phyloP scores from a whole-genome alignment of 2,113 vertebrate genomes.

The Melanerpes formicivorus region DNA sequence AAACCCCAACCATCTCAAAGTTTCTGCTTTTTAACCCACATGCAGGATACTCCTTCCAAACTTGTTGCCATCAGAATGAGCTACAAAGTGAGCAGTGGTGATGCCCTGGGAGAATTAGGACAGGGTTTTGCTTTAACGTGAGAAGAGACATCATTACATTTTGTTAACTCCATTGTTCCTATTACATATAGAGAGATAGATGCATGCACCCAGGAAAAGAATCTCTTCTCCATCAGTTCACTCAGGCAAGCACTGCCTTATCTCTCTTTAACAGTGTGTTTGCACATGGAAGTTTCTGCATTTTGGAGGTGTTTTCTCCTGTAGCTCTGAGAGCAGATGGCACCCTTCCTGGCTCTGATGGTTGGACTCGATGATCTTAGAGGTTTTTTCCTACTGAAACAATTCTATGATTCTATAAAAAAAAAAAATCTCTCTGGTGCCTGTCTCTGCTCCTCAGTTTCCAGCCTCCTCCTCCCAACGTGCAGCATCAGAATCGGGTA shows the following conservation, averaged over 20 bases:
- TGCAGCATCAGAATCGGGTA: neutral
- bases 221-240: neutral
- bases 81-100: neutral
- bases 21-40: neutral
- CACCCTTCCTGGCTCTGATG: neutral
- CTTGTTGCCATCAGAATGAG: neutral
- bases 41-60: neutral
- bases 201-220: neutral
- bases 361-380: too few relatives aligned
- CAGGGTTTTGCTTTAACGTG: neutral
- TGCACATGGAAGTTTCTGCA: neutral
- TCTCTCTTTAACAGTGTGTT: neutral
- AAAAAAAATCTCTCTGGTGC: accelerated
- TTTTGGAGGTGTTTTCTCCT: neutral
- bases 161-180: neutral
- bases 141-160: neutral
- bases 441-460: neutral
- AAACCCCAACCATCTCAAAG: neutral
- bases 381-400: too few relatives aligned
- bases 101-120: neutral
- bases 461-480: accelerated
- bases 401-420: neutral
- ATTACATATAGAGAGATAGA: neutral
- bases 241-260: neutral
- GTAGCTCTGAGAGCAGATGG: neutral